These are phyloP conservation scores for Nesometra sesokonis DNA, from an alignment of 35 echinoderm and acorn worm genomes.

Conservation along the genomic window DNA sequence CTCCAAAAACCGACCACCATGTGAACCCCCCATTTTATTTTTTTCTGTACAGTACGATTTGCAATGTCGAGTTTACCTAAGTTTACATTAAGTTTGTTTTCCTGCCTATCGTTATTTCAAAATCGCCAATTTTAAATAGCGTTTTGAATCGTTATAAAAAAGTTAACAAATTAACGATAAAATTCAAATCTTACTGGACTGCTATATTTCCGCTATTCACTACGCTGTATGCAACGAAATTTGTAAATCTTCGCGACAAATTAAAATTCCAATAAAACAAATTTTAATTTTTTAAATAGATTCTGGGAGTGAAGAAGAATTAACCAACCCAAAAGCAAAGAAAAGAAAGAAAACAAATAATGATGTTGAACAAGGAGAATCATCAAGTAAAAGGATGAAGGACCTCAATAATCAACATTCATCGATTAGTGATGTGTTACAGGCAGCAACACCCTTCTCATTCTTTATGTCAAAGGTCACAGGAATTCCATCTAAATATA, in stretches of 20 bases:
- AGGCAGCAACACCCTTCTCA: constrained; percentile 43
- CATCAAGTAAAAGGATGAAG: not conserved
- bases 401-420: not conserved
- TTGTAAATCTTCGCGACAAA: not conserved
- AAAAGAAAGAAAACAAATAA: not conserved
- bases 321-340: constrained; percentile 31
- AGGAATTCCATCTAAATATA: constrained; percentile 53
- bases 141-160: no score
- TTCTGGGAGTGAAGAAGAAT: not conserved
- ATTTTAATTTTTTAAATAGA: constrained; percentile 1
- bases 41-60: no score
- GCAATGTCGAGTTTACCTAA: no score
- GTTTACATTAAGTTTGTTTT: no score
- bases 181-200: no score
- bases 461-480: constrained; percentile 73
- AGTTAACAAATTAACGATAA: no score
- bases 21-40: no score
- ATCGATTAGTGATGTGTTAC: constrained; percentile 28
- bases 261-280: no score
- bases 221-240: not conserved
- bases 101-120: no score
- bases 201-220: no score
- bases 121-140: no score
- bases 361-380: not conserved
- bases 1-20: no score